Evolutionary conservation across 37 sponge, comb jelly and placozoan genomes (phyloP).

Genomic region (Tethya wilhelma): DNA sequence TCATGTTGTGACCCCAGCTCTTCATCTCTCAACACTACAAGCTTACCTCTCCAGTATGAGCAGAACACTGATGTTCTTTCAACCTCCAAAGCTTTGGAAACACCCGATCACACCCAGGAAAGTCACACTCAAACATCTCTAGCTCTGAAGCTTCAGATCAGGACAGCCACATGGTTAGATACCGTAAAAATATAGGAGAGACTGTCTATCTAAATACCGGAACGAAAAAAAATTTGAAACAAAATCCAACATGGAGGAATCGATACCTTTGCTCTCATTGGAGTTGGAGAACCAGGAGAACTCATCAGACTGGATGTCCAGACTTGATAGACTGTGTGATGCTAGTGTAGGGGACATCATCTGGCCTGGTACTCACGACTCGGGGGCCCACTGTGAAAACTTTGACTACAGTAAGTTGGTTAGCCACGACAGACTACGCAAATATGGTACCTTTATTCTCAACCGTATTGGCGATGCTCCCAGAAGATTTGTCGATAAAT

Average conservation of each 20-base stretch:
- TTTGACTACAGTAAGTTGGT: slow-evolving; percentile 24
- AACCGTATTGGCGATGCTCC: slow-evolving; percentile 3
- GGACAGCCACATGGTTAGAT: no score
- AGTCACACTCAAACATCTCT: slow-evolving; percentile 40
- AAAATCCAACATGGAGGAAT: no score
- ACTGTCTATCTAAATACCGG: no score
- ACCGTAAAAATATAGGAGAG: no score
- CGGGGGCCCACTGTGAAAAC: slow-evolving; percentile 10
- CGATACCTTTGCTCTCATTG: no score
- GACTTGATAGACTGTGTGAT: background rate
- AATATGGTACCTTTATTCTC: background rate
- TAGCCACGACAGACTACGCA: background rate
- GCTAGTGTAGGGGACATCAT: slow-evolving; percentile 3
- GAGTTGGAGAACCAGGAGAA: no score
- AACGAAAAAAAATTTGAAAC: no score
- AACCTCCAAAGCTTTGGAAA: slow-evolving; percentile 67
- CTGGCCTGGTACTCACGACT: slow-evolving; percentile 29
- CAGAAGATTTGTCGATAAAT: background rate
- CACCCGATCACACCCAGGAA: slow-evolving; percentile 46
- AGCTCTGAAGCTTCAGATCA: background rate
- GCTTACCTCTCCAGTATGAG: slow-evolving; percentile 72
- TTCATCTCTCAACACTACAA: background rate
- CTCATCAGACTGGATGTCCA: slow-evolving; percentile 8
- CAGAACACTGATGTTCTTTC: slow-evolving; percentile 63
- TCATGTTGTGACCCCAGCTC: no score